These are phyloP conservation scores for Abrostola triplasia DNA, from an alignment of 2,888 invertebrate species.

Conservation along the genomic window DNA sequence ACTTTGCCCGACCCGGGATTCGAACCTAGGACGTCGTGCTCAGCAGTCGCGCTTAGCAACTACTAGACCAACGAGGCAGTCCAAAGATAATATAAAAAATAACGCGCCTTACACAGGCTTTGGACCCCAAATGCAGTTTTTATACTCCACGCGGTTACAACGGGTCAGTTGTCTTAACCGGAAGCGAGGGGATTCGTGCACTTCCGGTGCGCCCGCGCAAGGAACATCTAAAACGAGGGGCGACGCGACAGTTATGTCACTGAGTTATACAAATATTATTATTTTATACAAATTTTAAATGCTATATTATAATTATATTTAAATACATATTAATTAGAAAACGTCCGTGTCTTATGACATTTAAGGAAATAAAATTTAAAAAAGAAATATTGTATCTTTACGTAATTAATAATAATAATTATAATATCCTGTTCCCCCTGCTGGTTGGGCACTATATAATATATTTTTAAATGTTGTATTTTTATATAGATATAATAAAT, in stretches of 20 bases:
- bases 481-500: too few relatives aligned
- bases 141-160: constrained; percentile 7
- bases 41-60: too few relatives aligned
- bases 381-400: neutral
- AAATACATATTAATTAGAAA: too few relatives aligned
- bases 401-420: neutral
- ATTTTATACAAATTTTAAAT: neutral
- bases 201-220: constrained; percentile 30
- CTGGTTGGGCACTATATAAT: too few relatives aligned
- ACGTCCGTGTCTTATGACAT: too few relatives aligned
- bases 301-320: too few relatives aligned
- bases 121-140: neutral
- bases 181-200: constrained; percentile 46
- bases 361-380: neutral
- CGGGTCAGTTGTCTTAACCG: constrained; percentile 43
- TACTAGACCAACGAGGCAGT: too few relatives aligned
- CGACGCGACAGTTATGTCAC: constrained; percentile 1
- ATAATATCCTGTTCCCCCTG: too few relatives aligned
- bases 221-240: constrained; percentile 17
- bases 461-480: too few relatives aligned
- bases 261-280: neutral
- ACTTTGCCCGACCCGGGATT: too few relatives aligned
- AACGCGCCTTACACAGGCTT: neutral
- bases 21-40: too few relatives aligned
- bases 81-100: too few relatives aligned